Evolutionary conservation across 2,888 invertebrate species (phyloP), one percentile per base, ranked within the genome.

Genomic region (Sympetrum striolatum): DNA sequence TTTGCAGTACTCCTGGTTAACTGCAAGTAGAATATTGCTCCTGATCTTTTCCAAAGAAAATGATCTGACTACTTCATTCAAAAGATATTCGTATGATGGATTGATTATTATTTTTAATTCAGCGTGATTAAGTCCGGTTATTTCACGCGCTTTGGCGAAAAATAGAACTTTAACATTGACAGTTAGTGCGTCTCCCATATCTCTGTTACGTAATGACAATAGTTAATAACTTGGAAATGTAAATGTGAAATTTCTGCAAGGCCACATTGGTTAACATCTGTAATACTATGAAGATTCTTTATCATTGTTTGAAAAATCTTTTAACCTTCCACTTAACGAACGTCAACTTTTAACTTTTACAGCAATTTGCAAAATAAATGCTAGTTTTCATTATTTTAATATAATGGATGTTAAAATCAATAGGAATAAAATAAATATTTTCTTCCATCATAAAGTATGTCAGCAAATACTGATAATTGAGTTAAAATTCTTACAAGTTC

Each of bases 101-200:
- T 94, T 94, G 15, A 93, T 93, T 12, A 95, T 94, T 10, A 97
- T 92, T 31, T 93, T 92, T 79, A 97, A 93, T 22, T 93, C 93
- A 10, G 95, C 94, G 93, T 96, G 95, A 82, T 94, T 94, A 64
- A 95, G 94, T 81, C 97, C 97, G 37, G 96, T 95, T 90, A 98
- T 94, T 94, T 99, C 98, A 93, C 97, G 96, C 73, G 98, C 96
- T 95, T 97, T 97, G 0, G 98, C 98, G 94, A 99, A 99, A 94
- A 99, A 98, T 92, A 98, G 94, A 91, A 98, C 93, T 93, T 96
- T 96, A 81, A 97, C 95, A 73, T 91, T 91, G 64, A 93, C 92
- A 31, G 37, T n/a, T n/a, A 14, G n/a, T 37, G 15, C 39, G 15
- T 86, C 86, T 58, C 39, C 86, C 86, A 86, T 86, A 22, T 37